Base-by-base conservation (phyloP, 2,113 vertebrate genomes). In the Microtus montanus region DNA sequence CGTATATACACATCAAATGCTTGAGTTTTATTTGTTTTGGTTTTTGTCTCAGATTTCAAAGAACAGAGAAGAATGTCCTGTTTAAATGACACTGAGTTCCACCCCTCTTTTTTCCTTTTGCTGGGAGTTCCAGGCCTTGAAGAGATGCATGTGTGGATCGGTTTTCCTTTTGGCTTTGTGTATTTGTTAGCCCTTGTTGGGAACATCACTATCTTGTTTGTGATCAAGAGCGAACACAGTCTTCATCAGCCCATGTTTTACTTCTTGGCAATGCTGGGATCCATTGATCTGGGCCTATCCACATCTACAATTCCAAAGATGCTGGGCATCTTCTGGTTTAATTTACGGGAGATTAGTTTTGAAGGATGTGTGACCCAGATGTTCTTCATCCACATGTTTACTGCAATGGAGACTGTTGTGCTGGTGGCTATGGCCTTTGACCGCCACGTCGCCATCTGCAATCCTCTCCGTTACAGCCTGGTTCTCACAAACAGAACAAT, bases 311-410 rank as follows among this genome's bases (percentile, higher is more conserved):
- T 98, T 78, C 98, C 98, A 0, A 98, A 98, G 1, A 14, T 93
- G 47, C 89, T 98, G 52, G 91, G 89, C 58, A 97, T 98, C 94
- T 98, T 98, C 96, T 98, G 98, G 97, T 92, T 98, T 44, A 74
- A 84, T 47, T 86, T 90, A 88, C n/a, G 54, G 2, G 95, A 97
- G 89, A 98, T 98, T 87, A 8, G 96, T 75, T 97, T 98, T 7
- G 15, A 71, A 0, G 90, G 96, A 22, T 98, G 98, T 85, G 92
- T 98, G 2, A 58, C 98, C 1, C 98, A 98, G 96, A 98, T 98
- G 98, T 98, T 98, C 95, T 89, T 98, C 77, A 98, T 98, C 82
- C 98, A 98, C 91, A 58, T 96, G 7, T 98, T 98, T 64, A 98
- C 98, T 0, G 98, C 95, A 73, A 35, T 95, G 0, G 98, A 98